Evolutionary conservation across 2,888 invertebrate genomes (phyloP), one percentile per base, ranked within the genome.

Genomic region (Drosophila mimetica): DNA sequence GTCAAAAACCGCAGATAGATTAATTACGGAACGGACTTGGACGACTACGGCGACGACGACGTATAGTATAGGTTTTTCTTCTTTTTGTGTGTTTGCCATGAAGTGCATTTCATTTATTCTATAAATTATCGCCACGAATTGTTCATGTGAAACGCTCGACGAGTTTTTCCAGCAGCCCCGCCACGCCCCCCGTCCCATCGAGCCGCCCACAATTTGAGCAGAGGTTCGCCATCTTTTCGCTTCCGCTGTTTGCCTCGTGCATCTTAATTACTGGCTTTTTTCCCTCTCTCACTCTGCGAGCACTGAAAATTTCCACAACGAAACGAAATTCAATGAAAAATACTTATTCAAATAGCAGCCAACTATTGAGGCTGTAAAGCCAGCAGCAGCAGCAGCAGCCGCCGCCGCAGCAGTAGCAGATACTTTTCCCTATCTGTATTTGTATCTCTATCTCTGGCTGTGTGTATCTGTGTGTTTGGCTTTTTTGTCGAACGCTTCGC

Each of bases 321-420:
- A 80, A 84, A 84, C 85, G 72, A 88, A 84, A 88, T 88, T 84
- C 88, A 86, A 88, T 84, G 88, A 83, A 87, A 83, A 83, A 87
- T 82, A 82, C 70, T 86, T 85, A 75, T 77, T 78, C 72, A 81
- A 79, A 86, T 78, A 76, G 67, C 59, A 66, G 61, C 69, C 75
- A 77, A 79, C 80, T 86, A 85, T 75, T 80, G 80, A 86, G 83
- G 71, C 81, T 81, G 84, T 74, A 86, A 80, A 74, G 64, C 54
- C 55, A 55, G 57, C 61, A 69, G 20, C 2, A 20, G 46, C 51
- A 61, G 73, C 75, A 86, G 66, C 60, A 69, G 34, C 50, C 51
- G 73, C 72, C 83, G 67, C 60, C 51, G 73, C 72, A 86, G 67
- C 60, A 67, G 47, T 57, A 65, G 74, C 75, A 84, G 67, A 86